Evolutionary conservation across 2,888 invertebrate genomes (phyloP).

Genomic region (Venusia cambrica): DNA sequence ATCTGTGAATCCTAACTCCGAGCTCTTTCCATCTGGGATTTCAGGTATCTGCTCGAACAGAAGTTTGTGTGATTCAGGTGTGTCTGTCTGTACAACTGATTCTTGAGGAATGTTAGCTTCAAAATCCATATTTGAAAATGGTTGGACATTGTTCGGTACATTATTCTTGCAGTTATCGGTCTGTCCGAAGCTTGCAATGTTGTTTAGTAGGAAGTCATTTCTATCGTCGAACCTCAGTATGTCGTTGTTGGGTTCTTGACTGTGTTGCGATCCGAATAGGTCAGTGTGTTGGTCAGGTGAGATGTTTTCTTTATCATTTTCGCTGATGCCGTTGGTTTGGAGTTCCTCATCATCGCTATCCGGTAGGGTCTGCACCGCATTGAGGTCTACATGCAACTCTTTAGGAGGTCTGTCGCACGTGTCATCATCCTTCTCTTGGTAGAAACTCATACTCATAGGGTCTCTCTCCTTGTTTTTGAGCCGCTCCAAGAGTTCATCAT

Average conservation of each 20-base stretch:
- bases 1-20: slow-evolving; percentile 66
- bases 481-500: slow-evolving; percentile 73
- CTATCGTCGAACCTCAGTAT: slow-evolving; percentile 58
- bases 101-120: slow-evolving; percentile 49
- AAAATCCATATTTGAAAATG: slow-evolving; percentile 56
- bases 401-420: slow-evolving; percentile 65
- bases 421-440: slow-evolving; percentile 82
- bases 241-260: slow-evolving; percentile 64
- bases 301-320: slow-evolving; percentile 63
- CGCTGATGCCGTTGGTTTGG: slow-evolving; percentile 52
- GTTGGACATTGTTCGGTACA: slow-evolving; percentile 47
- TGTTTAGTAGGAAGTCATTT: slow-evolving; percentile 42
- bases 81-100: slow-evolving; percentile 62
- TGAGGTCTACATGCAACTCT: slow-evolving; percentile 77
- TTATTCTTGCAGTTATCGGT: slow-evolving; percentile 53
- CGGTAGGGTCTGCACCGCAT: slow-evolving; percentile 81
- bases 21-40: slow-evolving; percentile 75
- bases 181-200: slow-evolving; percentile 43
- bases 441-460: slow-evolving; percentile 85
- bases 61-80: slow-evolving; percentile 75
- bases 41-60: slow-evolving; percentile 76
- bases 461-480: slow-evolving; percentile 81
- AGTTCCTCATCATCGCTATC: slow-evolving; percentile 75
- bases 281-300: slow-evolving; percentile 49
- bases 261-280: slow-evolving; percentile 40